phyloP scores from a whole-genome alignment of 2,113 vertebrate genomes.

The Lophura nycthemera region DNA sequence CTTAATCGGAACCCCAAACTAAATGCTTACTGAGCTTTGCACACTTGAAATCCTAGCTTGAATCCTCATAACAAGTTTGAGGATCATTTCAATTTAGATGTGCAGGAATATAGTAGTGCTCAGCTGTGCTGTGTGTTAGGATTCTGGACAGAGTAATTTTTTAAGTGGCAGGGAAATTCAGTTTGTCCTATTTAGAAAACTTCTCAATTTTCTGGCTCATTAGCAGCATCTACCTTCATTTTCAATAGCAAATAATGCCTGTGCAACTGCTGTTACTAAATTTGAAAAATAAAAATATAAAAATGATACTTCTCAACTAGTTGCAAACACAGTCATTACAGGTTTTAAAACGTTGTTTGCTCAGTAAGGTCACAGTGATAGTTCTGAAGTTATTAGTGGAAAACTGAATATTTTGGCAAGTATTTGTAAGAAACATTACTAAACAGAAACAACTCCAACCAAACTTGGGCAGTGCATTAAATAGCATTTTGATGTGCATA shows the following conservation, averaged over 20 bases:
- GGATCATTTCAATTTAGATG: background rate
- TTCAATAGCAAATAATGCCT: background rate
- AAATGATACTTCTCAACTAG: background rate
- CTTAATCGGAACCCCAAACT: background rate
- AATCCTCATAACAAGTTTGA: background rate
- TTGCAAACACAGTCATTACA: background rate
- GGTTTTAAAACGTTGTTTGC: background rate
- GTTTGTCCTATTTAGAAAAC: background rate
- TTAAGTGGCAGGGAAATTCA: background rate
- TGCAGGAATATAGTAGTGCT: background rate
- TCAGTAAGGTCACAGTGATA: background rate
- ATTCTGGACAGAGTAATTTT: background rate
- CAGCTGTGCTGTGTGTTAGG: background rate
- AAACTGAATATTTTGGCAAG: background rate
- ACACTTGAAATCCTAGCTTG: background rate
- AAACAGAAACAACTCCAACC: slow-evolving; percentile 1
- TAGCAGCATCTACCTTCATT: background rate
- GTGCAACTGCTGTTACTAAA: background rate
- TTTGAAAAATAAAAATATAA: background rate
- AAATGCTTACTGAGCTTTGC: background rate
- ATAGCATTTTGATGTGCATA: background rate
- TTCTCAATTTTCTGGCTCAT: background rate
- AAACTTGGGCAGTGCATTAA: background rate
- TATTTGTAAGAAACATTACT: slow-evolving; percentile 13
- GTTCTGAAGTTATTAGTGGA: background rate